Evolutionary conservation across 2,888 invertebrate genomes (phyloP).

Genomic region (Tinea pellionella): DNA sequence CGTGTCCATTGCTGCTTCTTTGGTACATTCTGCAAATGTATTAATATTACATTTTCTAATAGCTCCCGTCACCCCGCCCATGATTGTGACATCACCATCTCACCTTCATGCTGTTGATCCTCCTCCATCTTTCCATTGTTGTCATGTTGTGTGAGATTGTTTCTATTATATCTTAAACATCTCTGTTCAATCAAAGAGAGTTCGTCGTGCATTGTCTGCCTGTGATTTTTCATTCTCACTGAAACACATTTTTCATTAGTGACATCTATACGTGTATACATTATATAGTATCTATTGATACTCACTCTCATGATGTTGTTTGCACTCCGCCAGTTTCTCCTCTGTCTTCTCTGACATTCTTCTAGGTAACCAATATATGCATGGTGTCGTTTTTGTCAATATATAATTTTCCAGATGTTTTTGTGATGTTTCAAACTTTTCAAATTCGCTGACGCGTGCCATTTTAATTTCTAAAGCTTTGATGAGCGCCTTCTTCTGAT

Average conservation of each 20-base stretch:
- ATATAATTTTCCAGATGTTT: conserved; percentile 84
- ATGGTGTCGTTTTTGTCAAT: conserved; percentile 86
- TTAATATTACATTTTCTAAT: too few relatives aligned
- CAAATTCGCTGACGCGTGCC: conserved; percentile 87
- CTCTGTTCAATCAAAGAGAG: conserved; percentile 72
- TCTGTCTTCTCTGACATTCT: conserved; percentile 77
- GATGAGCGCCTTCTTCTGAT: conserved; percentile 89
- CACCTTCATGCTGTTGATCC: background rate
- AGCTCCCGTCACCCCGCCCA: too few relatives aligned
- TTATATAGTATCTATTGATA: background rate
- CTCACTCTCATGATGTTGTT: conserved; percentile 29
- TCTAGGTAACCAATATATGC: conserved; percentile 89
- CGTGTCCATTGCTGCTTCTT: too few relatives aligned
- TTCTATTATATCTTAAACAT: conserved; percentile 22
- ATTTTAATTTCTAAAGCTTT: conserved; percentile 91
- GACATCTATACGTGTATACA: background rate
- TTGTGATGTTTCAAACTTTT: conserved; percentile 64
- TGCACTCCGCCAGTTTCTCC: conserved; percentile 74
- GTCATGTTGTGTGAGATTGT: background rate
- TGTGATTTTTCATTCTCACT: background rate
- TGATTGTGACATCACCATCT: too few relatives aligned
- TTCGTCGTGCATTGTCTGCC: conserved; percentile 73
- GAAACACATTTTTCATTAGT: background rate
- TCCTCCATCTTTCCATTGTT: background rate
- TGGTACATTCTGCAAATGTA: too few relatives aligned